These are phyloP conservation scores for Drosophila pegasa DNA, from an alignment of 2,888 invertebrate genomes.

Conservation along the genomic window DNA sequence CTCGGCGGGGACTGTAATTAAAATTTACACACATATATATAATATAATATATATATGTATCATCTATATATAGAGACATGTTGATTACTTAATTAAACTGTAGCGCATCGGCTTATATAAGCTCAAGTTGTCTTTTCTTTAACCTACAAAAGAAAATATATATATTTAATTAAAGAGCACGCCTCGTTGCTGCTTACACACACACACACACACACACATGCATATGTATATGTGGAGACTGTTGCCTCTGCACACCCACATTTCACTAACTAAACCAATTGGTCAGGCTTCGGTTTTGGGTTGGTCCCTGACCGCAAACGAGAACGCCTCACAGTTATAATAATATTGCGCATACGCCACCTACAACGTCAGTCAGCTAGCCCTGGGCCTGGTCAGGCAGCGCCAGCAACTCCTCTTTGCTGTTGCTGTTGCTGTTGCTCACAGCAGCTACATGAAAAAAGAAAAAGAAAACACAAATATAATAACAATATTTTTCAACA, in stretches of 20 bases:
- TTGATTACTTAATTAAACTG: slow-evolving; percentile 66
- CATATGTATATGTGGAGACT: slow-evolving; percentile 20
- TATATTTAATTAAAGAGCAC: slow-evolving; percentile 76
- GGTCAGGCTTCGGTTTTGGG: slow-evolving; percentile 68
- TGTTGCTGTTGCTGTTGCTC: slow-evolving; percentile 60
- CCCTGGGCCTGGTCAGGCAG: slow-evolving; percentile 48
- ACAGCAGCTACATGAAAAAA: not conserved
- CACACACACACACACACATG: slow-evolving; percentile 23
- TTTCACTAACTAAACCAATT: slow-evolving; percentile 76
- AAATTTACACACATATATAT: slow-evolving; percentile 31
- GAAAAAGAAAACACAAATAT: slow-evolving; percentile 49
- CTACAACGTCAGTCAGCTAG: slow-evolving; percentile 62
- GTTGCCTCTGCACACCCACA: slow-evolving; percentile 67
- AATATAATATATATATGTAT: not conserved
- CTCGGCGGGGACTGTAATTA: slow-evolving; percentile 50
- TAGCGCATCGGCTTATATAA: slow-evolving; percentile 58
- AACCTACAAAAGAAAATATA: slow-evolving; percentile 70
- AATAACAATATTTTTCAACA: slow-evolving; percentile 79
- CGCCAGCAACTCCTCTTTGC: slow-evolving; percentile 67
- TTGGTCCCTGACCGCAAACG: slow-evolving; percentile 77
- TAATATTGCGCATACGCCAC: slow-evolving; percentile 80
- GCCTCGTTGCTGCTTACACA: slow-evolving; percentile 48
- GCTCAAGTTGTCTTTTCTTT: slow-evolving; percentile 47
- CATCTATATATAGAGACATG: slow-evolving; percentile 14
- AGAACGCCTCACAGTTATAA: slow-evolving; percentile 76